Evolutionary conservation across 2,888 invertebrate genomes (phyloP).

Genomic region (Aspidiotus rigidus): DNA sequence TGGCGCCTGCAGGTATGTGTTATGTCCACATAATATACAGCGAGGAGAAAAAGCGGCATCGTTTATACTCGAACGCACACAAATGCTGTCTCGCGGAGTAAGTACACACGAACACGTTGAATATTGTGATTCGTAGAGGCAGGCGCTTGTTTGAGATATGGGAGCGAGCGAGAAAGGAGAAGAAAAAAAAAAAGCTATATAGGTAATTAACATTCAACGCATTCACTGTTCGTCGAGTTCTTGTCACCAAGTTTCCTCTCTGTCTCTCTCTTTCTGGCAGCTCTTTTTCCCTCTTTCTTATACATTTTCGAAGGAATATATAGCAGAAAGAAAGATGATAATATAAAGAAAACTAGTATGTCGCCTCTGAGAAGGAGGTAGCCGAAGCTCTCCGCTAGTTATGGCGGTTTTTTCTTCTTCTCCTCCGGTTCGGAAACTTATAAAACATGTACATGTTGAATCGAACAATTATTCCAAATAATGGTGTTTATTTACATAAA

Average conservation of each 20-base stretch:
- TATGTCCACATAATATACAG: not conserved
- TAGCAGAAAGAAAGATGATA: not conserved
- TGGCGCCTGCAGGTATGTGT: conserved; percentile 24
- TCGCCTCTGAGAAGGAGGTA: conserved; percentile 16
- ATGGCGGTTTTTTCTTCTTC: conserved; percentile 3
- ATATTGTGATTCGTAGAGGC: not conserved
- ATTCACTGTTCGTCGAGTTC: conserved; percentile 6
- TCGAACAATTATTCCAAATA: conserved; percentile 30
- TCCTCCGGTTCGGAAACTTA: not conserved
- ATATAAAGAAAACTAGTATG: conserved; percentile 10
- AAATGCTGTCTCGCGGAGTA: not conserved
- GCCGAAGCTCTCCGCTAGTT: conserved; percentile 10
- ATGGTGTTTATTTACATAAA: conserved; percentile 32
- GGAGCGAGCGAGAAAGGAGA: not conserved
- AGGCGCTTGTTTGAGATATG: not conserved
- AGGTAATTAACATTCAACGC: conserved; percentile 15
- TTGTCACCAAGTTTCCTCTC: conserved; percentile 6
- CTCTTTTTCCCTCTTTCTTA: not conserved
- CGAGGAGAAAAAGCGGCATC: conserved; percentile 11
- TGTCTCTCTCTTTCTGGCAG: not conserved
- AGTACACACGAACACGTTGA: not conserved
- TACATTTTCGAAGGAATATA: not conserved
- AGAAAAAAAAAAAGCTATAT: conserved; percentile 1
- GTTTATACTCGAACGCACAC: conserved; percentile 16
- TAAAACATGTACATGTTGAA: conserved; percentile 24